A percentile compares a stretch with the other conserved stretches of the same genome.
Evolutionary conservation across 1,140 invertebrate species (phyloP).

Genomic region (Sitodiplosis mosellana): DNA sequence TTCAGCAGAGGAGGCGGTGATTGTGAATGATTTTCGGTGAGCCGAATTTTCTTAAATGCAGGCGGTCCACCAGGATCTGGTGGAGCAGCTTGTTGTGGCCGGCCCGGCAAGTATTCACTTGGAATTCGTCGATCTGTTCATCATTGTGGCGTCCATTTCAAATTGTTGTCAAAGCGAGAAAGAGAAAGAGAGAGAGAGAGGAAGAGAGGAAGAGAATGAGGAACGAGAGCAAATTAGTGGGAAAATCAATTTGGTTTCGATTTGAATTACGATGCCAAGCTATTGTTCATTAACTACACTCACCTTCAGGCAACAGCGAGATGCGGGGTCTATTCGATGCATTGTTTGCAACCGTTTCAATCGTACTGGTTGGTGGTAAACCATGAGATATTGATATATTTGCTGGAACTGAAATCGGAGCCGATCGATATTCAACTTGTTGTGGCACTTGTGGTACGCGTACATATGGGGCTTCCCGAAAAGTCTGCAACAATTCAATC

Average conservation of each 20-base stretch:
- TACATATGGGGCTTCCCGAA: slow-evolving; percentile 19
- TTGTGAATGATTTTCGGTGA: slow-evolving; percentile 28
- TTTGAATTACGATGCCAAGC: no score
- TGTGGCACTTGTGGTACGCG: slow-evolving; percentile 16
- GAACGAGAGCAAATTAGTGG: no score
- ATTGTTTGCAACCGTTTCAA: background rate
- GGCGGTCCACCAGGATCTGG: slow-evolving; percentile 27
- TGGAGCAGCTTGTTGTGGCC: slow-evolving; percentile 14
- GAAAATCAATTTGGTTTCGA: no score
- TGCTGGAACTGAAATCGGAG: slow-evolving; percentile 4
- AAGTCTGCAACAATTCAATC: slow-evolving; percentile 10
- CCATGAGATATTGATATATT: slow-evolving; percentile 3
- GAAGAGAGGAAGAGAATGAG: no score
- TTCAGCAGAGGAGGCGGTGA: slow-evolving; percentile 12
- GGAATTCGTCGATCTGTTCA: background rate
- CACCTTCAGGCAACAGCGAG: background rate
- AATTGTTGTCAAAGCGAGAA: no score
- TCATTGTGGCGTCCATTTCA: no score
- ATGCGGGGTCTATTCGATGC: background rate
- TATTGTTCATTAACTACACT: no score
- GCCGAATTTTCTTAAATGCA: slow-evolving; percentile 59
- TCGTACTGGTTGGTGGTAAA: slow-evolving; percentile 2
- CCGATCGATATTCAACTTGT: slow-evolving; percentile 13
- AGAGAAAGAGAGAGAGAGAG: no score
- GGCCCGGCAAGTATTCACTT: slow-evolving; percentile 17